Evolutionary conservation across 2,888 invertebrate genomes (phyloP), one percentile per base, ranked within the genome.

Genomic region (Aporophyla nigra): DNA sequence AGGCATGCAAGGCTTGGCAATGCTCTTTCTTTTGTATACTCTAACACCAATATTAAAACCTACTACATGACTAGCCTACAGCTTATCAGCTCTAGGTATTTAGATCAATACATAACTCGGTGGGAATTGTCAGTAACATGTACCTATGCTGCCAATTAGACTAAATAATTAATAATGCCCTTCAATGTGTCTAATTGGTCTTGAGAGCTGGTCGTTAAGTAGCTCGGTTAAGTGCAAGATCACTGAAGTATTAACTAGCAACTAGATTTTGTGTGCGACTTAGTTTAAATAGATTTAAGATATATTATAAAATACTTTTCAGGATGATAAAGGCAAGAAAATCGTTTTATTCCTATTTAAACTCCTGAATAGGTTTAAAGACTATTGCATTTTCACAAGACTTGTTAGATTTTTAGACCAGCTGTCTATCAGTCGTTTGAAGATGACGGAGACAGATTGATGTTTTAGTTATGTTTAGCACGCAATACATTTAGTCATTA

Each of bases 101-200:
- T 10, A 49, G 14, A 69, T 56, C 27, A 58, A 62, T 67, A 67
- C 56, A 16, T 24, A 53, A 19, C 14, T 46, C 14, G 12, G 21
- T 12, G 33, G 0, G 43, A 5, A 53, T 70, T 67, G 43, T 62
- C 49, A 33, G 40, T 7, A 27, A 14, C 58, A 63, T 53, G 14
- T 63, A n/a, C n/a, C n/a, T n/a, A 58, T 43, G 21, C 16, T 19
- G 14, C 9, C 71, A 80, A 80, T 71, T 72, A 56, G 43, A 58
- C 4, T 67, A 46, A 80, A 75, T 78, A 62, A 83, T 71, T 68
- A 71, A 80, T 65, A 66, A 54, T 58, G 14, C 7, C 19, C 80
- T 43, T 71, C 65, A 71, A 27, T n/a, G 21, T 33, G 53, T 68
- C 53, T 81, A 74, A 80, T 85, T 74, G 56, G 27, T 16, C 10